Percentiles rank a stretch among this genome's conserved stretches.
Conservation (phyloP, 1,140 invertebrate genomes). For the Drosophila kurseongensis region DNA sequence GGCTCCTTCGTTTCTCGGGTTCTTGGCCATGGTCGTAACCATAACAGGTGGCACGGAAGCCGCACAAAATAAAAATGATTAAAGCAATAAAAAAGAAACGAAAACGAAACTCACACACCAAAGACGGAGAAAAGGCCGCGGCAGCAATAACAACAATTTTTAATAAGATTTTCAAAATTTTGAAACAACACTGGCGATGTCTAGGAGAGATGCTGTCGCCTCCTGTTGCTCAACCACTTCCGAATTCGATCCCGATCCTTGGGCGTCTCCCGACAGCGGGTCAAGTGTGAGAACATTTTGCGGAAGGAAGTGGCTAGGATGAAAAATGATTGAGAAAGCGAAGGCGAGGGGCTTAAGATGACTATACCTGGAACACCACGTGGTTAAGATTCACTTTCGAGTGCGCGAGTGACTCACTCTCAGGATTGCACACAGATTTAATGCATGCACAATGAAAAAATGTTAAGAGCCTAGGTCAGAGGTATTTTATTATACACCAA, state of each 20-base stretch:
- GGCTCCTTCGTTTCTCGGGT: background rate
- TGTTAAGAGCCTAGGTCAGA: too few relatives aligned
- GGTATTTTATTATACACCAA: background rate
- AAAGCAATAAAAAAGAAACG: conserved; percentile 71
- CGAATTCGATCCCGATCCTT: conserved; percentile 49
- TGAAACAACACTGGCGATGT: conserved; percentile 49
- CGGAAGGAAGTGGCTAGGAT: conserved; percentile 74
- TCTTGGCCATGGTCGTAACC: conserved; percentile 29
- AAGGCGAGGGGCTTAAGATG: conserved; percentile 28
- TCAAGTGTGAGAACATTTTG: conserved; percentile 83
- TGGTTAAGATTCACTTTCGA: conserved; percentile 80
- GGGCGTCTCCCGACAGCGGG: conserved; percentile 58
- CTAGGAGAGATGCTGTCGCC: conserved; percentile 45
- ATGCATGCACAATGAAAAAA: conserved; percentile 13
- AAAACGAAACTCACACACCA: conserved; percentile 52
- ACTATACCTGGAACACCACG: conserved; percentile 36
- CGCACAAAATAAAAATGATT: conserved; percentile 84
- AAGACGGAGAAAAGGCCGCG: conserved; percentile 52
- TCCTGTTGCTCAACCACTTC: conserved; percentile 57
- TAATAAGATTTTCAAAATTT: conserved; percentile 76
- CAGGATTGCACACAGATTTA: background rate
- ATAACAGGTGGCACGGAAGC: conserved; percentile 83
- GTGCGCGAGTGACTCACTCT: conserved; percentile 54
- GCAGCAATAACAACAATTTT: conserved; percentile 73
- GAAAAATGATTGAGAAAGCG: conserved; percentile 67